Evolutionary conservation across 2,113 vertebrate genomes (phyloP).

Genomic region (Silurus glanis): DNA sequence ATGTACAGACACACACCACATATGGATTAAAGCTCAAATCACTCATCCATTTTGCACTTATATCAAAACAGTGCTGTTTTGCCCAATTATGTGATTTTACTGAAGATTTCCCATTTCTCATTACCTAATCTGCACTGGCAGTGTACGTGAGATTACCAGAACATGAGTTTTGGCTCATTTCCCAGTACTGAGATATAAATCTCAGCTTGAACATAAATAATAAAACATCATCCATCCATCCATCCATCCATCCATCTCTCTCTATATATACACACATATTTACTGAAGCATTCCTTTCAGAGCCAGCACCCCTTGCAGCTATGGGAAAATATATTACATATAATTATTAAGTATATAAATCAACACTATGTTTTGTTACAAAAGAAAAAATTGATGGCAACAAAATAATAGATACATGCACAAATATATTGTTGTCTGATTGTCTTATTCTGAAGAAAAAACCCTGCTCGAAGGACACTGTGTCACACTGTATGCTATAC

Average conservation of each 20-base stretch:
- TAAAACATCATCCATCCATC: background rate
- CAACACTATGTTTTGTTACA: background rate
- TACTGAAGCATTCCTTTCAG: too few relatives aligned
- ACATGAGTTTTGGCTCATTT: background rate
- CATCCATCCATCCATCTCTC: too few relatives aligned
- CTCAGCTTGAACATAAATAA: background rate
- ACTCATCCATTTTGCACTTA: background rate
- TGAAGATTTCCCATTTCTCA: background rate
- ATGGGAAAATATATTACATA: background rate
- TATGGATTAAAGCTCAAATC: background rate
- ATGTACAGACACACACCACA: conserved; percentile 16
- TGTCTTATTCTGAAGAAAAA: background rate
- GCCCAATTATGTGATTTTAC: background rate
- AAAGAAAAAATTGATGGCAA: background rate
- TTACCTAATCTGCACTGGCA: background rate
- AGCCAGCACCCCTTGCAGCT: too few relatives aligned
- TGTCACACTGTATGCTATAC: background rate
- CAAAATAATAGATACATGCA: background rate
- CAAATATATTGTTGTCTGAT: background rate
- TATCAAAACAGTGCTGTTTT: background rate
- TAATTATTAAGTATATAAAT: background rate
- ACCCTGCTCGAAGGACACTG: background rate
- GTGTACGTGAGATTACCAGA: background rate
- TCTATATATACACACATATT: too few relatives aligned
- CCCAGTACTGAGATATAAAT: background rate